Evolutionary conservation across 2,888 invertebrate genomes (phyloP), one percentile per base, ranked within the genome.

Genomic region (Drosophila mercatorum): DNA sequence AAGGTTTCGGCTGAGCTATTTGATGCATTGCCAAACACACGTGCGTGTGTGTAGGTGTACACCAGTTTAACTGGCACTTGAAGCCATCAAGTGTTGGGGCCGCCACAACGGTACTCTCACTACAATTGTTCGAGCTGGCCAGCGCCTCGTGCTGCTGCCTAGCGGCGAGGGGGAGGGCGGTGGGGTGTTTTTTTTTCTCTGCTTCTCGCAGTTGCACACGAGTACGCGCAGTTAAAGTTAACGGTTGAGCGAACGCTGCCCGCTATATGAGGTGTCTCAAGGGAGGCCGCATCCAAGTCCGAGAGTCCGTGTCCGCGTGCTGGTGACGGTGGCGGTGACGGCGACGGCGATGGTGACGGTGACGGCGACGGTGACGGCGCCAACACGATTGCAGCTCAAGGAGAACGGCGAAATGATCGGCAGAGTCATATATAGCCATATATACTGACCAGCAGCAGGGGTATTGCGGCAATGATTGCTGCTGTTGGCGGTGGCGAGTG

Each of bases 351-450:
- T 2, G 22, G 22, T 2, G 63, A 22, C 31, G 49, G 36, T 31
- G 56, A 41, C 34, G 56, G 44, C 17, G 61, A 57, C 53, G 56
- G 56, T 36, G 66, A 47, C 64, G 52, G 65, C 72, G 68, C 57
- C 72, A 66, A 63, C 52, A 58, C 76, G 55, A 75, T 59, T 71
- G 70, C 72, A 83, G 78, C 70, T 80, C 67, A 78, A 87, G 78
- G 75, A 83, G 83, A 82, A 83, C 81, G 84, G 66, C 59, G 44
- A 75, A 75, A 72, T 75, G 71, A 81, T 76, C 79, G 81, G 58
- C 63, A 70, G 47, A 57, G 55, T 41, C 51, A 51, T 55, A 55
- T 58, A 55, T 58, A n/a, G 75, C 75, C 69, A 67, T 22, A 22
- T 22, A 78, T 36, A 69, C 59, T 74, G 76, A 49, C 81, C 82